Conservation (phyloP, 2,888 invertebrate species). For the Deilephila elpenor region DNA sequence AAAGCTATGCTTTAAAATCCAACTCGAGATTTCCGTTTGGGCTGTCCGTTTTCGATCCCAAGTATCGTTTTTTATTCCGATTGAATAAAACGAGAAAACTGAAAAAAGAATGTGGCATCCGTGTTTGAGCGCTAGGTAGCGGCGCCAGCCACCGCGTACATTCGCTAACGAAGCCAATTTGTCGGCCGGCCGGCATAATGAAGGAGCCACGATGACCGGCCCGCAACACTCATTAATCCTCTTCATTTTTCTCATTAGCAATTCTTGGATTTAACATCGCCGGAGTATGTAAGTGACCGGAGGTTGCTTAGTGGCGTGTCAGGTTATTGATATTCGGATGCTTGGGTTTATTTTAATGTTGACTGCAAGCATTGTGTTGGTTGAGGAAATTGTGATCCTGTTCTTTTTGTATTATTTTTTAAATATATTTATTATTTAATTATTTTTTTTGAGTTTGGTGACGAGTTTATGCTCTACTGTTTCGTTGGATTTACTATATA, state of each 20-base stretch:
- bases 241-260: constrained; percentile 34
- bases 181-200: constrained; percentile 50
- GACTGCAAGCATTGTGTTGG: no score
- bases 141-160: constrained; percentile 38
- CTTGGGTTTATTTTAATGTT: no score
- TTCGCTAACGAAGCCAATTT: constrained; percentile 68
- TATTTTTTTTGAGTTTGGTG: no score
- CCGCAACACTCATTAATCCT: constrained; percentile 33
- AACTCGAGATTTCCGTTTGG: no score
- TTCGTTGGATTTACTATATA: no score
- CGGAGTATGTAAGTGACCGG: background rate
- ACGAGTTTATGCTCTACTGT: no score
- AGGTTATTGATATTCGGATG: background rate
- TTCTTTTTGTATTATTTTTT: no score
- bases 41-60: no score
- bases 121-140: background rate
- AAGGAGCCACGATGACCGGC: constrained; percentile 47
- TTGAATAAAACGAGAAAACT: background rate
- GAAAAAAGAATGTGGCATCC: constrained; percentile 32
- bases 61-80: no score
- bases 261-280: constrained; percentile 9
- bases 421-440: no score
- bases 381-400: no score
- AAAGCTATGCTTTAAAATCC: no score
- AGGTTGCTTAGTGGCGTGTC: background rate